Evolutionary conservation across 2,797 vertebrate species (phyloP), one percentile per base, ranked within the genome.

Genomic region (Gymnodraco acuticeps): DNA sequence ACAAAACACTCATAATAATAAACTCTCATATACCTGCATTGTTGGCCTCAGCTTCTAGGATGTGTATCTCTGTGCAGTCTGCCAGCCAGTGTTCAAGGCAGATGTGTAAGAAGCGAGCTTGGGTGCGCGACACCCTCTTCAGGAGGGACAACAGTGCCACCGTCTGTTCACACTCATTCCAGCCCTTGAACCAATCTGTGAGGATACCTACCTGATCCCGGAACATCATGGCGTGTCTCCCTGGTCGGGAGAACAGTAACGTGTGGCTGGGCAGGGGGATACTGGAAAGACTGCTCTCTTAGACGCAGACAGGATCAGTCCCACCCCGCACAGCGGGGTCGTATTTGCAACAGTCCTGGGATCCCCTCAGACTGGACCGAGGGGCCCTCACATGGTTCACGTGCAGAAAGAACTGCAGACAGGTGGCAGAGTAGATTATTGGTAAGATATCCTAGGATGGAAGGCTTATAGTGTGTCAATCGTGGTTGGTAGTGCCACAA

Each of bases 81-180:
- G 97, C 96, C 90, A 99, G 92, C 79, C 97, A 98, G 91, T 99
- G 98, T 92, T 99, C 98, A 89, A 99, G 95, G 93, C 96, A 99
- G 90, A 99, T 97, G 93, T 99, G 97, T 86, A 99, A 95, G 85
- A 99, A 99, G 73, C 98, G 96, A 38, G 97, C 97, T 88, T 99
- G 98, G 69, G 98, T 99, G 87, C 97, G 96, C 54, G 96, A 97
- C 76, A 96, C 96, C 78, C 97, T 95, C 93, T 98, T 98, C 88
- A 99, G 94, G 87, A 99, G 96, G 10, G 98, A 97, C 70, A 99
- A 93, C 83, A 99, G 96, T 27, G 98, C 98, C 92, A 99, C 98
- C 2, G 98, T 99, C 95, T 99, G 98, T 90, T 99, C 98, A 78
- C 98, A 99, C 92, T 99, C 98, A 78, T 98, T 99, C 98, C 98